Conservation (phyloP, 2,888 invertebrate genomes). For the Drosophila mulleri region DNA sequence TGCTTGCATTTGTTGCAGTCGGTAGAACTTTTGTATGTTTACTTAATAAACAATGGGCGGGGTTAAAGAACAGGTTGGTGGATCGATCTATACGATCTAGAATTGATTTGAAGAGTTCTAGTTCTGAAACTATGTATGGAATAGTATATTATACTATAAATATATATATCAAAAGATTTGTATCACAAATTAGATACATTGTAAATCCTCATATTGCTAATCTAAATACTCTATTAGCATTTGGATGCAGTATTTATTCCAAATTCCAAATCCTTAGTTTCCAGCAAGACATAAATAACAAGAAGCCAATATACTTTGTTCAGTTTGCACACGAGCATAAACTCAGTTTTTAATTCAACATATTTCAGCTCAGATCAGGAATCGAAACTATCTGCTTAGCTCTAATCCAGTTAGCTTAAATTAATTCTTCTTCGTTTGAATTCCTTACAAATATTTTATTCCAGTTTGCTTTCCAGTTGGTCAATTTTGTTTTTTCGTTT, state of each 20-base stretch:
- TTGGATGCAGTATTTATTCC: no score
- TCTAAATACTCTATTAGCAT: no score
- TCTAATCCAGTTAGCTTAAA: neutral
- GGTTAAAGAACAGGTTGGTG: neutral
- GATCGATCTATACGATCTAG: no score
- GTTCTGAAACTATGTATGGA: no score
- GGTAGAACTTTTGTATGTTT: neutral
- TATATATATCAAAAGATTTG: no score
- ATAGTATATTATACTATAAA: no score
- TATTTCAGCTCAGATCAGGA: neutral
- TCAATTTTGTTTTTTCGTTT: constrained; percentile 16
- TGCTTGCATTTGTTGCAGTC: neutral
- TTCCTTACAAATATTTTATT: neutral
- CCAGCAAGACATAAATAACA: neutral
- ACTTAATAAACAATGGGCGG: neutral
- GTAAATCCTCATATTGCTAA: no score
- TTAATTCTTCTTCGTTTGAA: neutral
- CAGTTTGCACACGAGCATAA: neutral
- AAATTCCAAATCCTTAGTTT: neutral
- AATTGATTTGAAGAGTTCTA: neutral
- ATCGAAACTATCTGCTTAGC: neutral
- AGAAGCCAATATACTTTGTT: neutral
- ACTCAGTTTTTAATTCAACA: neutral
- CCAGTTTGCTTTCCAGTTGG: constrained; percentile 5
- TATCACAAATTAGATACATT: no score